Evolutionary conservation across 37 sponge, comb jelly and placozoan species (phyloP).

Genomic region (Cliona cf. orientalis): DNA sequence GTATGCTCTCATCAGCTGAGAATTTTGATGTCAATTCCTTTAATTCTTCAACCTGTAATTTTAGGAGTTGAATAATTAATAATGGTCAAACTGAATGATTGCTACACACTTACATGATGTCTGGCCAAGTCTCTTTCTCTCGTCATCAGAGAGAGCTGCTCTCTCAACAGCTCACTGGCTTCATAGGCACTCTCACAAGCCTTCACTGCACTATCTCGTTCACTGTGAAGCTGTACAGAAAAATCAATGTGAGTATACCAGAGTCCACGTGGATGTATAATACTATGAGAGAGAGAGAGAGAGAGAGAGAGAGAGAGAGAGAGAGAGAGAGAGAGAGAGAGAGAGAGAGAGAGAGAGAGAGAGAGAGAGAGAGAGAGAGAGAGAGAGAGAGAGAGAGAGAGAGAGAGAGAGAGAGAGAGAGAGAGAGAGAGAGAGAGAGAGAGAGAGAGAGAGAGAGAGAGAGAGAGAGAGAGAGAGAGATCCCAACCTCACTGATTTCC

Average conservation of each 20-base stretch:
- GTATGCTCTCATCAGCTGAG: neutral
- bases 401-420: too few species aligned
- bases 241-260: too few species aligned
- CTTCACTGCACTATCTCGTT: slow-evolving; percentile 53
- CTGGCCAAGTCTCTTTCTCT: slow-evolving; percentile 65
- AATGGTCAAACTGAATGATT: neutral
- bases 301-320: slow-evolving; percentile 1
- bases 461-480: too few species aligned
- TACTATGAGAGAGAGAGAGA: too few species aligned
- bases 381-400: too few species aligned
- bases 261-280: too few species aligned
- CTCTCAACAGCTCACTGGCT: slow-evolving; percentile 46
- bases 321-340: slow-evolving; percentile 1
- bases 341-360: slow-evolving; percentile 1
- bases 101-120: slow-evolving; percentile 35
- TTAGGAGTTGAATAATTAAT: neutral
- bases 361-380: neutral
- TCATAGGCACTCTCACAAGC: slow-evolving; percentile 72
- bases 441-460: too few species aligned
- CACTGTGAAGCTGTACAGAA: slow-evolving; percentile 16
- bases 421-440: too few species aligned
- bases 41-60: slow-evolving; percentile 16
- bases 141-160: slow-evolving; percentile 42
- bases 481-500: slow-evolving; percentile 25
- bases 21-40: neutral